Percentiles rank a stretch among this genome's conserved stretches.
These are phyloP conservation scores for Therioaphis trifolii DNA, from an alignment of 2,888 invertebrate species.

Conservation along the genomic window DNA sequence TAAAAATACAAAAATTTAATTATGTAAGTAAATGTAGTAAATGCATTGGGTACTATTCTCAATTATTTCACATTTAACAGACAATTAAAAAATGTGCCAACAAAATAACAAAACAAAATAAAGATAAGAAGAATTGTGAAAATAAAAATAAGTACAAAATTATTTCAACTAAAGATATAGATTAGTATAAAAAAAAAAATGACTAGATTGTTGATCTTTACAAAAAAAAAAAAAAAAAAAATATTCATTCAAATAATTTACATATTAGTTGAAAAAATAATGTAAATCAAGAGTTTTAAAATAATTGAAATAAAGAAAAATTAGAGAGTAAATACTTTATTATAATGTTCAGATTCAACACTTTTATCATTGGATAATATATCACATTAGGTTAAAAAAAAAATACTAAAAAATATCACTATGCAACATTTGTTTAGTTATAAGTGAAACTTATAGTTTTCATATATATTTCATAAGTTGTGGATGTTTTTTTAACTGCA, in stretches of 20 bases:
- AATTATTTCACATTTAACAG: background rate
- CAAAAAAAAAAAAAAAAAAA: background rate
- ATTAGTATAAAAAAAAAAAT: slow-evolving; percentile 37
- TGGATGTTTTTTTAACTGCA: too few species aligned
- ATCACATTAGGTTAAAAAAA: too few species aligned
- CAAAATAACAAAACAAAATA: slow-evolving; percentile 16
- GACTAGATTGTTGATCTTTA: slow-evolving; percentile 46
- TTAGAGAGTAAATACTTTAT: too few species aligned
- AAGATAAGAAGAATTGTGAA: background rate
- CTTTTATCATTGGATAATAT: too few species aligned
- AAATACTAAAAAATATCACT: too few species aligned
- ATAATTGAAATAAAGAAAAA: background rate
- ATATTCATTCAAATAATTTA: too few species aligned
- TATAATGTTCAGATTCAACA: too few species aligned
- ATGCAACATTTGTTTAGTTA: too few species aligned
- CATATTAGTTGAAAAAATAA: too few species aligned
- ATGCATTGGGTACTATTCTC: background rate
- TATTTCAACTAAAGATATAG: slow-evolving; percentile 21
- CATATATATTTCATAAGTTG: too few species aligned
- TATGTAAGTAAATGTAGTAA: background rate
- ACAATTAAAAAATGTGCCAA: slow-evolving; percentile 17
- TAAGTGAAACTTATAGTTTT: too few species aligned
- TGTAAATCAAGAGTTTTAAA: too few species aligned
- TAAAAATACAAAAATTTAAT: background rate
- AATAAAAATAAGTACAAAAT: slow-evolving; percentile 36